Base-by-base conservation (phyloP, 2,888 invertebrate genomes). In the Dynastes hyllus region DNA sequence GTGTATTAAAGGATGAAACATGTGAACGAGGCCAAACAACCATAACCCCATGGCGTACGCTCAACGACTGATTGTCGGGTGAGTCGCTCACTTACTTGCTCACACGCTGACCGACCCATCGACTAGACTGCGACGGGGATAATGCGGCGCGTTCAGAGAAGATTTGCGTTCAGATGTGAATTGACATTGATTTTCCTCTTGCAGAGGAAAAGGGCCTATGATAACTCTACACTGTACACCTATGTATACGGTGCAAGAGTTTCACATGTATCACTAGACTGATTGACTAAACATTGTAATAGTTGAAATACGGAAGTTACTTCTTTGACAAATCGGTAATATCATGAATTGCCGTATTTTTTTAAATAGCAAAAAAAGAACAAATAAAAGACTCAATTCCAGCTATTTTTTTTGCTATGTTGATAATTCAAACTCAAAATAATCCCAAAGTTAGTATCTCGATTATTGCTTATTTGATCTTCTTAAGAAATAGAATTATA, bases 171-270 rank as follows among this genome's bases (percentile, higher is more conserved):
- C 73, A 45, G 73, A 73, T 51, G 67, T 77, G 77, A 70, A 77
- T 77, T 58, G 78, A 61, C 78, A 78, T 78, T 65, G 78, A 78
- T 78, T 78, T 78, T 78, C 78, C 32, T 78, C 78, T 16, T 73
- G 58, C 11, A 73, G 40, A 58, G 58, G 22, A 73, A 73, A 58
- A 58, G 73, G 73, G 69, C 77, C 67, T 67, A 77, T 67, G 77
- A 77, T 61, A 73, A 73, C 58, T 40, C 4, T 40, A 58, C 16
- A 45, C 11, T 22, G 8, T 55, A 55, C 40, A 71, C 50, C 71
- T 71, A 29, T 32, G 9, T 53, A 45, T 67, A 22, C 40, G 40
- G 2, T 45, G 45, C 45, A 45, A 8, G 8, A 29, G 3, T 22
- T 45, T 8, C 5, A 16, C 45, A 22, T 40, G 5, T 61, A 61